Evolutionary conservation across 2,113 vertebrate species (phyloP).

Genomic region (Zosterops lateralis): DNA sequence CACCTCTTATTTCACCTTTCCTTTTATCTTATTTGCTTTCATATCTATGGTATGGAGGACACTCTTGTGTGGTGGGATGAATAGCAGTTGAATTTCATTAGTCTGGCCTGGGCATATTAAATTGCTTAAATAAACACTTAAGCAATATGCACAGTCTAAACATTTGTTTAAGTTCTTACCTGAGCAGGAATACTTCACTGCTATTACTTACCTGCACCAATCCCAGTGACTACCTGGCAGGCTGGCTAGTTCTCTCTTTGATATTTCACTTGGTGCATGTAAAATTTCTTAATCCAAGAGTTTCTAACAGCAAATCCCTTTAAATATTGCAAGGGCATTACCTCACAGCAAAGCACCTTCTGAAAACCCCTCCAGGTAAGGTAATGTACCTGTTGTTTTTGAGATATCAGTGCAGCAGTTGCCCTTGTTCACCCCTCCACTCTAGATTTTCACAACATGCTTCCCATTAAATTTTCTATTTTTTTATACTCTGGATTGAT

Average conservation of each 20-base stretch:
- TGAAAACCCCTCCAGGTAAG: background rate
- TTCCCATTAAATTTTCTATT: constrained; percentile 21
- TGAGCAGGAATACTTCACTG: background rate
- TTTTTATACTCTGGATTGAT: background rate
- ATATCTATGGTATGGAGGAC: background rate
- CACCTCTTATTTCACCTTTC: background rate
- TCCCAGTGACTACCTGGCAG: background rate
- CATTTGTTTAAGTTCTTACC: background rate
- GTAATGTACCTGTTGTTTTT: background rate
- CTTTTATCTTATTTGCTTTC: constrained; percentile 35
- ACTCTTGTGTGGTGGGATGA: background rate
- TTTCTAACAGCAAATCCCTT: background rate
- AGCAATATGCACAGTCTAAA: background rate
- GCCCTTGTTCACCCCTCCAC: background rate
- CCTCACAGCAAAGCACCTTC: background rate
- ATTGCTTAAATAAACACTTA: background rate
- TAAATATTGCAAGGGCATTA: background rate
- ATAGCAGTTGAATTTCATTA: constrained; percentile 8
- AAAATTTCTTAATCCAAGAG: background rate
- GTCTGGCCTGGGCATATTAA: background rate
- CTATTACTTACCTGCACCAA: background rate
- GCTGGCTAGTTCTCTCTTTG: background rate
- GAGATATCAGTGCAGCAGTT: background rate
- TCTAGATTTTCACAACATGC: background rate
- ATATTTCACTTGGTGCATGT: background rate